Base-by-base conservation (phyloP, 2,113 vertebrate genomes). In the Platycercus adscitus region DNA sequence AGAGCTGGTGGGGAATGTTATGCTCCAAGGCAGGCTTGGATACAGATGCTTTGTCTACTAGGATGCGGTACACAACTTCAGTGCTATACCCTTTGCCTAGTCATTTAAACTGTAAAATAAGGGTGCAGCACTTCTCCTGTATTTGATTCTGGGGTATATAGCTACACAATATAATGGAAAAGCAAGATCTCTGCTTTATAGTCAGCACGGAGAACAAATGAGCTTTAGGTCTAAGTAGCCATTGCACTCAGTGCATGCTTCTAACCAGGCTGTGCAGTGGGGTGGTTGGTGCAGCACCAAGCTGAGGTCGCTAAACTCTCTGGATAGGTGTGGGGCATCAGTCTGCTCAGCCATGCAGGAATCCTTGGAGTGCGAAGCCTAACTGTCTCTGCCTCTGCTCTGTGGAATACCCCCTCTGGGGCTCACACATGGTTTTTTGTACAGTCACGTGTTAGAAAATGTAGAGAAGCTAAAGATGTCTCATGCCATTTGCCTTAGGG, bases 311-410 rank as follows among this genome's bases (percentile, higher is more conserved):
- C 47, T n/a, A 43, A 72, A 26, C 14, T 26, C 19, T 55, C 58
- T 50, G 35, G 52, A 44, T 23, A 26, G 18, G 15, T 0, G 0
- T 0, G 1, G 8, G 43, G 17, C 28, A 33, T 17, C 17, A 46
- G 20, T 41, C 33, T 16, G 5, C 72, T 78, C 10, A 29, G 31
- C 33, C 35, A 46, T 66, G 50, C 0, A 1, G 60, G 23, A 31
- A 55, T 53, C 52, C n/a, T 66, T 26, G 50, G 19, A 61, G 58
- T 3, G 7, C 29, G 28, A 49, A 25, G 19, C 64, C 71, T 2
- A 1, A 39, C 35, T 1, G 1, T 21, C 46, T 68, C 68, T 68
- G 44, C n/a, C 21, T 66, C 33, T 47, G 16, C 43, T n/a, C 49
- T 76, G 37, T 5, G 1, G n/a, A 29, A 46, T 9, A 35, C 25